These are phyloP conservation scores for Pyrocephalus nanus DNA, from an alignment of 2,797 vertebrate species.

Conservation along the genomic window DNA sequence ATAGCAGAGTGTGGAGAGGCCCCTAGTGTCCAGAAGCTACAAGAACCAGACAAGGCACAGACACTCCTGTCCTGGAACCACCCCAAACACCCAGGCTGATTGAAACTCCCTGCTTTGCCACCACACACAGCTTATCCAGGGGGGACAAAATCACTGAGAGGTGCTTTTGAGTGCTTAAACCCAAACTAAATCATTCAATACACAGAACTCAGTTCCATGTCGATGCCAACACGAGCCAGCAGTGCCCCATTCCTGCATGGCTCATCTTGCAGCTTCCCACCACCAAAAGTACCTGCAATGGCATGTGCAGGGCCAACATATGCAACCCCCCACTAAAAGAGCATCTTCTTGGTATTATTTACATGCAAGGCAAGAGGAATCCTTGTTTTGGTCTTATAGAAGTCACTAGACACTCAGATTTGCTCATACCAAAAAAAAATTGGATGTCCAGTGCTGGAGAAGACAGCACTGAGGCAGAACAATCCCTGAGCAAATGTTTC, in stretches of 20 bases:
- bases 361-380: accelerated
- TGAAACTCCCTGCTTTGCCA: neutral
- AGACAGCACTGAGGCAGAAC: neutral
- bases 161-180: neutral
- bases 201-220: accelerated
- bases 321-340: accelerated
- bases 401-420: neutral
- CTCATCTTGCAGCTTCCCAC: accelerated
- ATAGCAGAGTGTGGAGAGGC: conserved; percentile 34
- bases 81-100: accelerated
- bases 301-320: accelerated
- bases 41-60: neutral
- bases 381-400: neutral
- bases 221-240: accelerated
- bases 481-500: neutral
- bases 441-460: accelerated
- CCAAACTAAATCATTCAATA: neutral
- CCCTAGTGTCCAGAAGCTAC: conserved; percentile 53
- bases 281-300: neutral
- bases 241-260: accelerated
- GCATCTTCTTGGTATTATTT: accelerated
- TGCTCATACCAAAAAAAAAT: neutral
- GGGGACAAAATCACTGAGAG: neutral
- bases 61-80: neutral
- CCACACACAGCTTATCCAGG: neutral